Evolutionary conservation across 1,140 invertebrate genomes (phyloP).

Genomic region (Procambarus clarkii): DNA sequence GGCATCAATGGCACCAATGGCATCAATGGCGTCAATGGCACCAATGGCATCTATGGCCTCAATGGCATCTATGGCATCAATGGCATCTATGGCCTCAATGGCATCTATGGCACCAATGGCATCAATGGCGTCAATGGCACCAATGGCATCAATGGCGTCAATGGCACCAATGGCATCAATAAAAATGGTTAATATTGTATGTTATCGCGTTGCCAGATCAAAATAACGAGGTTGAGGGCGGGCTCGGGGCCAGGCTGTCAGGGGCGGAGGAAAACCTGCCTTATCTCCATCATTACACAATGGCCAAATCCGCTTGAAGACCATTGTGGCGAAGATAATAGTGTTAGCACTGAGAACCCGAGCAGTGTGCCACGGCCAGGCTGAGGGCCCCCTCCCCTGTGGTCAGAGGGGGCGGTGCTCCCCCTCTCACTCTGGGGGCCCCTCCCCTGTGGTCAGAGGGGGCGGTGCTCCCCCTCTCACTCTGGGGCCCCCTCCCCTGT

Average conservation of each 20-base stretch:
- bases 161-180: not conserved
- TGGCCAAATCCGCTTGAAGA: constrained; percentile 36
- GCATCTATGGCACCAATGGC: no score
- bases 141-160: not conserved
- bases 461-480: no score
- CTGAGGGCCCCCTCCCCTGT: no score
- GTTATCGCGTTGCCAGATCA: not conserved
- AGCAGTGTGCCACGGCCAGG: not conserved
- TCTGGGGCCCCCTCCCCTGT: no score
- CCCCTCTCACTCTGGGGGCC: no score
- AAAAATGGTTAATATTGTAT: constrained; percentile 20
- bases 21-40: no score
- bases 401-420: no score
- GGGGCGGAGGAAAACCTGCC: constrained; percentile 34
- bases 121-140: no score
- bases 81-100: no score
- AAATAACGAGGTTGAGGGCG: not conserved
- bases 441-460: no score
- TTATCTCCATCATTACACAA: constrained; percentile 41
- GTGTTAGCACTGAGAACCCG: constrained; percentile 41
- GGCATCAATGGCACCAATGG: no score
- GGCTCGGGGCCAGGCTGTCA: not conserved
- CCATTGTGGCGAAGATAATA: constrained; percentile 47
- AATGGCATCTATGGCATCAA: not conserved
- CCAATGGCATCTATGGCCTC: no score